Evolutionary conservation across 2,888 invertebrate species (phyloP).

Genomic region (Cotesia congregata): DNA sequence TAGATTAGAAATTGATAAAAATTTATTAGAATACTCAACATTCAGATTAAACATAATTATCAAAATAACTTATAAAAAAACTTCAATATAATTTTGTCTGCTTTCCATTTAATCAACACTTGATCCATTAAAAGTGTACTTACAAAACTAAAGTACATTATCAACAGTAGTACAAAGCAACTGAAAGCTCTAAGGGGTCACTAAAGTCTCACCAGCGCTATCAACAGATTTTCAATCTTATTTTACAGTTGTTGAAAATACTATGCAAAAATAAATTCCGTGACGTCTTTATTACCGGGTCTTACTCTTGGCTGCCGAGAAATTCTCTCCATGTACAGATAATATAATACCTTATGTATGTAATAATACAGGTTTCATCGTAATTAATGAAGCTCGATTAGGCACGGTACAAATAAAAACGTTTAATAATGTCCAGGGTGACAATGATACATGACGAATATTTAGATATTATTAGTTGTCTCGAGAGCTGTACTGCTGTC

Average conservation of each 20-base stretch:
- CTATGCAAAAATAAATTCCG: neutral
- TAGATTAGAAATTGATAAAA: too few species aligned
- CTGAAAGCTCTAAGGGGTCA: too few species aligned
- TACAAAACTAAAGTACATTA: too few species aligned
- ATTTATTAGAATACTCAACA: too few species aligned
- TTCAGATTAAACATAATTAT: too few species aligned
- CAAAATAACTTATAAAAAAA: too few species aligned
- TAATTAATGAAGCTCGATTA: neutral
- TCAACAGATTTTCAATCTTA: too few species aligned
- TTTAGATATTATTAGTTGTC: conserved; percentile 32
- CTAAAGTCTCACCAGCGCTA: too few species aligned
- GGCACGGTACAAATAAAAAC: neutral
- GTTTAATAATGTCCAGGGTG: conserved; percentile 17
- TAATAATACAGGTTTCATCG: neutral
- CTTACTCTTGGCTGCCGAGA: neutral
- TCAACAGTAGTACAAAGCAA: too few species aligned
- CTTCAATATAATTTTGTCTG: too few species aligned
- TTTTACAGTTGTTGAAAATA: neutral
- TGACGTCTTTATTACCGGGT: neutral
- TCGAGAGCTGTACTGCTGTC: conserved; percentile 14
- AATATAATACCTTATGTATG: neutral
- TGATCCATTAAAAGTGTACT: too few species aligned
- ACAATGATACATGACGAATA: conserved; percentile 30
- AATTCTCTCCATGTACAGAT: neutral
- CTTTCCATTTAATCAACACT: too few species aligned